phyloP scores from a whole-genome alignment of 2,113 vertebrate genomes.

The Nycticryphes semicollaris region DNA sequence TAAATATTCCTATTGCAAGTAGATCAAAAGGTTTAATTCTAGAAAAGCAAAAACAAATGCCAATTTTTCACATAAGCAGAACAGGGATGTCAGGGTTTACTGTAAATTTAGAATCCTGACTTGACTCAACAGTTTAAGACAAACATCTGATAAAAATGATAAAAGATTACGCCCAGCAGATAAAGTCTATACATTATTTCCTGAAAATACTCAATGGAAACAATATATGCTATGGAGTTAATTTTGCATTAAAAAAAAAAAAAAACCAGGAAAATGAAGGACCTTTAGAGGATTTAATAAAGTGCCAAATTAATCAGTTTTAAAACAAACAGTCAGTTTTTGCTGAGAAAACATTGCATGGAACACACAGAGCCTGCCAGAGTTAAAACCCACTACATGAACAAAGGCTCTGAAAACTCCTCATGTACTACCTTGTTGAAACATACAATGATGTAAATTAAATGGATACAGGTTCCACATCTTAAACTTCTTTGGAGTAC shows the following conservation, averaged over 20 bases:
- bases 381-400: neutral
- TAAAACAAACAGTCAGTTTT: neutral
- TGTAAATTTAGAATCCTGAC: neutral
- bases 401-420: neutral
- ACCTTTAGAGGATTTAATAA: neutral
- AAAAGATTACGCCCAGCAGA: neutral
- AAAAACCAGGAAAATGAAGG: too few relatives aligned
- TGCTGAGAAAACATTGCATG: neutral
- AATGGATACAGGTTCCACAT: neutral
- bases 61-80: neutral
- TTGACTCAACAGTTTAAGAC: neutral
- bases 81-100: neutral
- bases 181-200: neutral
- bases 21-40: neutral
- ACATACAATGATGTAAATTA: neutral
- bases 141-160: neutral
- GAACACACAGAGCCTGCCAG: neutral
- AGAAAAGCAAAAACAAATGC: neutral
- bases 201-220: neutral
- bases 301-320: neutral
- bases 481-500: neutral
- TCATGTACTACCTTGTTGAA: neutral
- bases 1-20: neutral
- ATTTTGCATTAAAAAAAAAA: neutral
- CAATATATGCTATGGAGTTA: neutral